Base-by-base conservation (phyloP, 2,113 vertebrate species). In the Phrynosoma platyrhinos region DNA sequence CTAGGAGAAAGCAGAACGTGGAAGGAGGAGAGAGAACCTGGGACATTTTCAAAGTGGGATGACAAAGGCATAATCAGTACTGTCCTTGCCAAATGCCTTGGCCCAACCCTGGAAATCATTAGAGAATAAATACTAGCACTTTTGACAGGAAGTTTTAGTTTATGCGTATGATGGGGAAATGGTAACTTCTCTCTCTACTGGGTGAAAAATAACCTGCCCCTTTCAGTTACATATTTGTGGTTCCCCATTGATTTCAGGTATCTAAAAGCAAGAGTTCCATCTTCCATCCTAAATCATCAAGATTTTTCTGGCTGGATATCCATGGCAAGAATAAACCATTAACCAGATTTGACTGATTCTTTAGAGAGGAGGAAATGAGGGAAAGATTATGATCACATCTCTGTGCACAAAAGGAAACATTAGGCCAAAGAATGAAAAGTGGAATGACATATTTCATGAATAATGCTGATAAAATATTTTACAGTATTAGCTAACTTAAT, bases 391-490 rank as follows among this genome's bases (percentile, higher is more conserved):
- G 86, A 96, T 96, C 94, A 95, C 93, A 90, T 91, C 82, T 40
- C 47, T 36, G 0, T 90, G 91, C 93, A 92, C 89, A 94, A 94
- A 94, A 94, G 92, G 81, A 95, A 93, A 94, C 92, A 88, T 52
- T 87, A 94, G 92, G 79, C 0, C 87, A 95, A 94, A 88, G 88
- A 87, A 82, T 85, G 90, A 93, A 88, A 94, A 94, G 92, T 90
- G 88, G 92, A 95, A 94, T 0, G 16, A 93, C 89, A 93, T 89
- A 83, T 91, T 94, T 94, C 92, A 90, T 90, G 88, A 91, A 82
- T 90, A 92, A 69, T 77, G 91, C 92, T 92, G 94, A 96, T 94
- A 94, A 95, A 94, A 95, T 95, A 95, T 93, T 95, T 95, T 95
- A 89, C 92, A 93, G 90, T 94, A 92, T 90, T 95, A 87, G 85